These are phyloP conservation scores for Hirtodrosophila trivittata DNA, from an alignment of 2,888 invertebrate genomes.

Conservation along the genomic window DNA sequence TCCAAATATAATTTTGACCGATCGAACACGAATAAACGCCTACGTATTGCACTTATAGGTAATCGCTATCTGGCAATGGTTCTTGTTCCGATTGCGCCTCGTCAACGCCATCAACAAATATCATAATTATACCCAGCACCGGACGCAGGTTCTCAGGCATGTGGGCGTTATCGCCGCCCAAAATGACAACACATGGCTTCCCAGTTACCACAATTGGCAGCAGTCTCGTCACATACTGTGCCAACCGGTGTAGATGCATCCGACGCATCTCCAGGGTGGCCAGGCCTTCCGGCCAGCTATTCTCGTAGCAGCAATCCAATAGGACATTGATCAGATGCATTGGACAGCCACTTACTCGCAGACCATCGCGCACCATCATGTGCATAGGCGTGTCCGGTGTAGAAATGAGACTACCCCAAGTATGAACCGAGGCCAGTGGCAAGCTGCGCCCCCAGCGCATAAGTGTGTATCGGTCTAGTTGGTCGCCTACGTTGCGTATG, in stretches of 20 bases:
- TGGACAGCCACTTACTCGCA: constrained; percentile 50
- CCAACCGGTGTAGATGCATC: constrained; percentile 39
- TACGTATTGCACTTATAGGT: constrained; percentile 18
- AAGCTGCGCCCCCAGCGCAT: constrained; percentile 56
- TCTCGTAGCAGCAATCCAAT: constrained; percentile 56
- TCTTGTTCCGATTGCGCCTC: constrained; percentile 34
- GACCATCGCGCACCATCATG: constrained; percentile 39
- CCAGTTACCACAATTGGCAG: constrained; percentile 32
- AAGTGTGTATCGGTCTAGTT: constrained; percentile 58
- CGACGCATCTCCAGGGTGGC: constrained; percentile 50
- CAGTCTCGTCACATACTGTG: constrained; percentile 45
- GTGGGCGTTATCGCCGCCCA: constrained; percentile 53
- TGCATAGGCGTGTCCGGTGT: constrained; percentile 60
- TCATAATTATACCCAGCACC: constrained; percentile 49
- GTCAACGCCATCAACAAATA: constrained; percentile 58
- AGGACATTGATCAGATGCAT: constrained; percentile 47
- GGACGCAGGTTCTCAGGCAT: constrained; percentile 61
- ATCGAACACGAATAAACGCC: constrained; percentile 26
- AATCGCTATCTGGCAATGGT: constrained; percentile 36
- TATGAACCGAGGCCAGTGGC: constrained; percentile 39
- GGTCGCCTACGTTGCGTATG: constrained; percentile 58
- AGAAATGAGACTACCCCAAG: constrained; percentile 63
- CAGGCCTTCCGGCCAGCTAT: constrained; percentile 59
- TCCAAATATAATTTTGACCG: constrained; percentile 27
- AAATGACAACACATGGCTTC: constrained; percentile 51